A percentile compares a stretch with the other conserved stretches of the same genome.
Conservation (phyloP, 2,113 vertebrate species). For the Sylvilagus bachmani region DNA sequence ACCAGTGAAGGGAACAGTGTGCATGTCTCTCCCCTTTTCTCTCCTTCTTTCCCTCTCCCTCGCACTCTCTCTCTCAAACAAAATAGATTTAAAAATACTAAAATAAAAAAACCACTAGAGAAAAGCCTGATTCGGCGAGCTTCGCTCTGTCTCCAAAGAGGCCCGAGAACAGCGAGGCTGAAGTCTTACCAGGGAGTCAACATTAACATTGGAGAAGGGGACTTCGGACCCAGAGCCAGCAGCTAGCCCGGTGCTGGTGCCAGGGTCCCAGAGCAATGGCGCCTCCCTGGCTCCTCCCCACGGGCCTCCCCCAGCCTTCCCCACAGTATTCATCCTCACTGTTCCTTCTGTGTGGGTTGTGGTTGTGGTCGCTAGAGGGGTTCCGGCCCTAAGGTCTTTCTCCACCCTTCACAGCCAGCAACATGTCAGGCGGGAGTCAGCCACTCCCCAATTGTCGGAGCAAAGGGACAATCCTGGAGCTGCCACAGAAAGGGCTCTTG, state of each 20-base stretch:
- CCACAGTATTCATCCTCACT: background rate
- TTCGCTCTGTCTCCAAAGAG: background rate
- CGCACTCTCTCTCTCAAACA: no score
- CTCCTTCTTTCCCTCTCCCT: no score
- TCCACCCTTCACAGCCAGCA: background rate
- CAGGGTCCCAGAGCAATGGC: background rate
- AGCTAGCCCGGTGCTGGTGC: background rate
- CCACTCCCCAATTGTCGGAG: background rate
- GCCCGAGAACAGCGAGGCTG: background rate
- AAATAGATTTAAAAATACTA: no score
- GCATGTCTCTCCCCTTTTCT: no score
- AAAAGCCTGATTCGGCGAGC: background rate
- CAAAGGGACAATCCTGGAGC: background rate
- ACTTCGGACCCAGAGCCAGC: background rate
- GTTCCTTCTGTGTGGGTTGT: conserved; percentile 27
- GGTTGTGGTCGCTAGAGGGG: background rate
- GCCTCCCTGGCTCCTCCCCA: accelerated
- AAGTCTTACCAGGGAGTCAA: background rate
- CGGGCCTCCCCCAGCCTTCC: background rate
- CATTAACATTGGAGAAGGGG: background rate
- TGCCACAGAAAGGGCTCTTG: background rate
- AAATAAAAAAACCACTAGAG: background rate
- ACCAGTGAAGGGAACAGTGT: no score
- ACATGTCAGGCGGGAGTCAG: background rate
- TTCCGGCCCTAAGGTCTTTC: background rate